A percentile compares a stretch with the other conserved stretches of the same genome.
Conservation (phyloP, 2,113 vertebrate genomes). For the Crotophaga sulcirostris region DNA sequence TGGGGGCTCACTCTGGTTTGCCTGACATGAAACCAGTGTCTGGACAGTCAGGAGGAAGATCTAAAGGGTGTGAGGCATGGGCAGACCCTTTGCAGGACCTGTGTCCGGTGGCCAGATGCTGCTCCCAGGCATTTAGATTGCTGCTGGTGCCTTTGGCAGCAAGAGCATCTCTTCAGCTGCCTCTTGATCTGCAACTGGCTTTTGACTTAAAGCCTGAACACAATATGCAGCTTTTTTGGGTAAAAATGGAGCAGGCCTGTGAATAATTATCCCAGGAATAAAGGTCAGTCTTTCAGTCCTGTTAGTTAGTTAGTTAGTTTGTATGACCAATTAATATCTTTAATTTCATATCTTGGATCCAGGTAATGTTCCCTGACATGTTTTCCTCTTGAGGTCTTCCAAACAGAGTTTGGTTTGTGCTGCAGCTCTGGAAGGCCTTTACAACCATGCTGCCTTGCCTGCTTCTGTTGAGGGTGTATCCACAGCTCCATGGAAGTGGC, state of each 20-base stretch:
- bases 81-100: neutral
- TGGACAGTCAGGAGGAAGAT: neutral
- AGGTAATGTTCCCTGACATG: neutral
- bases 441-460: neutral
- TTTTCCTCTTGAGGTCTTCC: neutral
- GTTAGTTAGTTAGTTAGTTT: neutral
- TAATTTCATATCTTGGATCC: neutral
- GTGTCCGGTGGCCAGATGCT: rapidly evolving
- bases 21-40: neutral
- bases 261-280: neutral
- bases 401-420: neutral
- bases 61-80: neutral
- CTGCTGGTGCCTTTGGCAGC: neutral
- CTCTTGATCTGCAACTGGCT: neutral
- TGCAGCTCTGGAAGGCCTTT: neutral
- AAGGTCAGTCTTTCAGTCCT: neutral
- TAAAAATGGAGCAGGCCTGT: neutral
- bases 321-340: neutral
- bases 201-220: neutral
- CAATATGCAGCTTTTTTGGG: neutral
- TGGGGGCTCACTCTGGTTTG: neutral
- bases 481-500: neutral
- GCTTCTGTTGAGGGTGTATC: neutral
- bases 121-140: neutral
- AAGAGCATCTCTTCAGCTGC: neutral